phyloP scores from a whole-genome alignment of 1,140 invertebrate species.

The Drosophila kurseongensis region DNA sequence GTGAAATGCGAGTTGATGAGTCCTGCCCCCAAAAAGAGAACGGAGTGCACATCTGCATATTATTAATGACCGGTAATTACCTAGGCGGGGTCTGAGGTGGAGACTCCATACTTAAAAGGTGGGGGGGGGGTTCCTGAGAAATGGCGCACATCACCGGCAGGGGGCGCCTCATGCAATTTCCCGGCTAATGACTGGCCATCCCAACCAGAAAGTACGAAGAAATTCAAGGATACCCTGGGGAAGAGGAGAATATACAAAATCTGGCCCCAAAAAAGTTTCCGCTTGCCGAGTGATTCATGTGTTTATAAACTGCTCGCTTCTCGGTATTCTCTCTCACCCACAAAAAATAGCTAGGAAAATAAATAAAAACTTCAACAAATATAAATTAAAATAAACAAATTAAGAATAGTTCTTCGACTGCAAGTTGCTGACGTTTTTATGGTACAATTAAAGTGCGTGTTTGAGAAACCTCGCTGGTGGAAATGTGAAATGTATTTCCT shows the following conservation, averaged over 20 bases:
- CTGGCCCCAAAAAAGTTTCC: constrained; percentile 37
- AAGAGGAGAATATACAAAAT: neutral
- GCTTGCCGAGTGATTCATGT: constrained; percentile 72
- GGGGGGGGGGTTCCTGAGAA: constrained; percentile 30
- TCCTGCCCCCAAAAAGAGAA: neutral
- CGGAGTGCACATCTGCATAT: constrained; percentile 72
- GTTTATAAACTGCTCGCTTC: constrained; percentile 59
- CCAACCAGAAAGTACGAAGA: constrained; percentile 23
- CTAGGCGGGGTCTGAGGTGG: constrained; percentile 39
- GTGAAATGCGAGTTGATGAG: constrained; percentile 51
- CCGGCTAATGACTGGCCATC: constrained; percentile 59
- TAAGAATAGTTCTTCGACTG: constrained; percentile 51
- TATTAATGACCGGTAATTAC: constrained; percentile 82
- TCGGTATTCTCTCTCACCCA: constrained; percentile 18
- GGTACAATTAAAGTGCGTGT: constrained; percentile 67
- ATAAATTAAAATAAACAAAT: constrained; percentile 82
- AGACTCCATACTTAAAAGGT: constrained; percentile 2
- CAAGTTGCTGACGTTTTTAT: constrained; percentile 72
- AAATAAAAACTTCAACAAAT: constrained; percentile 82
- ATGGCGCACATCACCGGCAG: constrained; percentile 57
- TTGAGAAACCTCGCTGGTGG: constrained; percentile 16
- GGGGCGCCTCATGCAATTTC: constrained; percentile 52
- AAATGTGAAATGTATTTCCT: constrained; percentile 73
- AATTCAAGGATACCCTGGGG: constrained; percentile 19
- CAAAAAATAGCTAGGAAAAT: constrained; percentile 36